A percentile compares a stretch with the other conserved stretches of the same genome.
Conservation (phyloP, 53 echinoderm and acorn worm genomes). For the Stichopus horrens region DNA sequence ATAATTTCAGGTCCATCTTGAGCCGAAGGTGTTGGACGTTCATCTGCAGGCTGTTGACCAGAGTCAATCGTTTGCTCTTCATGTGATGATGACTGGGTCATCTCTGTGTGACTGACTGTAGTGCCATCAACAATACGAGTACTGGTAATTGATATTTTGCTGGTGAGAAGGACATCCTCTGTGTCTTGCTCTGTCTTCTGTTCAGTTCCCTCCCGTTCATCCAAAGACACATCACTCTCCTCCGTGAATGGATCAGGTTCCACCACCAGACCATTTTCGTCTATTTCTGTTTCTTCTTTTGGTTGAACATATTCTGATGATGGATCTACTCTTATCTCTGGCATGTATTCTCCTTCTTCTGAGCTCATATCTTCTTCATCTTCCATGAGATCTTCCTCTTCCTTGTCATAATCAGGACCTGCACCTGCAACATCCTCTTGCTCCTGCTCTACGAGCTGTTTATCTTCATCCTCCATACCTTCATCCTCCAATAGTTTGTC, state of each 20-base stretch:
- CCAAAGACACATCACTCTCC: constrained; percentile 58
- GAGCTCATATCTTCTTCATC: constrained; percentile 57
- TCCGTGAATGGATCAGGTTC: constrained; percentile 69
- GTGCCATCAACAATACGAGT: not conserved
- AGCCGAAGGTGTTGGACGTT: not conserved
- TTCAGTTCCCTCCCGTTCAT: constrained; percentile 16
- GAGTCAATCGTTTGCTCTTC: not conserved
- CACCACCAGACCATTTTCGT: constrained; percentile 11
- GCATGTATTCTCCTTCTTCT: constrained; percentile 58
- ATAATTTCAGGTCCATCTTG: constrained; percentile 47
- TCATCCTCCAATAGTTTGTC: not conserved
- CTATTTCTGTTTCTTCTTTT: constrained; percentile 8
- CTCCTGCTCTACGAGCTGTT: not conserved
- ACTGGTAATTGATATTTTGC: not conserved
- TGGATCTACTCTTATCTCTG: constrained; percentile 55
- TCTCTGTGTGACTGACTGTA: constrained; percentile 9
- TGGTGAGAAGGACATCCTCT: not conserved
- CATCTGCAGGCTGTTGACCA: not conserved
- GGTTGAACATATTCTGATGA: constrained; percentile 39
- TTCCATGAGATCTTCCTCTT: constrained; percentile 4
- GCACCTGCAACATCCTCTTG: not conserved
- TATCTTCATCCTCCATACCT: not conserved
- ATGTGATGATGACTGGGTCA: too few relatives aligned
- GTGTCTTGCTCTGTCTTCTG: not conserved
- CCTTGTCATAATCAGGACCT: not conserved